A percentile compares a stretch with the other conserved stretches of the same genome.
Evolutionary conservation across 1,140 invertebrate genomes (phyloP).

Genomic region (Physella acuta): DNA sequence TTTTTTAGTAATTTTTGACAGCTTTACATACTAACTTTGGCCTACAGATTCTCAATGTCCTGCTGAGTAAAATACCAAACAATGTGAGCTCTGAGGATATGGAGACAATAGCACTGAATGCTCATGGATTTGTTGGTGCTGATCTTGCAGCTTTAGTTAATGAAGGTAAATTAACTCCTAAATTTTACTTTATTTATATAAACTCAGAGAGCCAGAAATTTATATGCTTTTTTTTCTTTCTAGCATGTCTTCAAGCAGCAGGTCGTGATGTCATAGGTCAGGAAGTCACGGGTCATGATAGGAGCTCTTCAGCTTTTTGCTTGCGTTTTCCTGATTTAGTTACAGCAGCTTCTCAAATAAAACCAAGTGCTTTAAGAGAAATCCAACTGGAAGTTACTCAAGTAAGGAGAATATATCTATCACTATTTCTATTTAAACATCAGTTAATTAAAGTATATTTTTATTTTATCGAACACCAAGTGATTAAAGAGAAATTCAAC

Average conservation of each 20-base stretch:
- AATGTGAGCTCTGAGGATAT: constrained; percentile 66
- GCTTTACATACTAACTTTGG: too few relatives aligned
- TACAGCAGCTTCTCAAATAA: constrained; percentile 70
- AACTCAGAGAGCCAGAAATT: not conserved
- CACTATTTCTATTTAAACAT: too few relatives aligned
- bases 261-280: too few relatives aligned
- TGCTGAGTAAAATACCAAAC: constrained; percentile 56
- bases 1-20: too few relatives aligned
- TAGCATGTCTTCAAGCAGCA: not conserved
- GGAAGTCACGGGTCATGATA: not conserved
- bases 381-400: constrained; percentile 74
- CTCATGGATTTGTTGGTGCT: constrained; percentile 87
- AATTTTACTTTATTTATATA: too few relatives aligned
- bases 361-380: constrained; percentile 88
- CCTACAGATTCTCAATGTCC: constrained; percentile 48
- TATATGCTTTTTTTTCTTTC: not conserved
- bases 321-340: constrained; percentile 57
- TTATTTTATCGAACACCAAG: too few relatives aligned
- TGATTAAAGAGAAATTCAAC: too few relatives aligned
- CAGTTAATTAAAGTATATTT: too few relatives aligned
- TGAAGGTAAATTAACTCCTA: too few relatives aligned
- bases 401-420: too few relatives aligned
- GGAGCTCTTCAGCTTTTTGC: constrained; percentile 25
- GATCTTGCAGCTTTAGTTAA: constrained; percentile 78
- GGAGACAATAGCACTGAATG: constrained; percentile 68